Percentiles rank a stretch among this genome's conserved stretches.
These are phyloP conservation scores for Macrotus californicus DNA, from an alignment of 2,113 vertebrate species.

Conservation along the genomic window DNA sequence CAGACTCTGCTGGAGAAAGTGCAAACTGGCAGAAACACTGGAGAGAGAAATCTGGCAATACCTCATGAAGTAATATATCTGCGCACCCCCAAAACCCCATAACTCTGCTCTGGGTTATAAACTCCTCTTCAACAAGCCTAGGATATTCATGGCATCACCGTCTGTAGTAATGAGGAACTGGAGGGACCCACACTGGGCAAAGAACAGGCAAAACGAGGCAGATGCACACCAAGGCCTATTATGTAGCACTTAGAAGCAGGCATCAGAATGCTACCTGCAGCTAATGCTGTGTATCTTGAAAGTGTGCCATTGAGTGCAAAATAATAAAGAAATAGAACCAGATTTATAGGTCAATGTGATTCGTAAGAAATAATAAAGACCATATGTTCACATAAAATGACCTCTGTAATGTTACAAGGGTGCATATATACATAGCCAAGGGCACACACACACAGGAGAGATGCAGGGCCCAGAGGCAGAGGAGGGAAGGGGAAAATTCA, in stretches of 20 bases:
- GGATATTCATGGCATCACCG: neutral
- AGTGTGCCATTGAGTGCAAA: neutral
- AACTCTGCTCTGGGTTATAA: neutral
- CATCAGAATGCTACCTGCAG: neutral
- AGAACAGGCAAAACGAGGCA: neutral
- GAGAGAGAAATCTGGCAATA: neutral
- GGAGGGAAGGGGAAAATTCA: neutral
- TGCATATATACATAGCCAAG: neutral
- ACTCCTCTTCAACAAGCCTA: neutral
- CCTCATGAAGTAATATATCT: neutral
- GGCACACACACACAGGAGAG: neutral
- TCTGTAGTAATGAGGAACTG: neutral
- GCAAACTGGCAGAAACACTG: neutral
- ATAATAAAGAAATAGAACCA: neutral
- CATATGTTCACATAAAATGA: neutral
- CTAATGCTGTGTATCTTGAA: neutral
- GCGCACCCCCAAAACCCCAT: neutral
- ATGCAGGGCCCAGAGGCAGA: neutral
- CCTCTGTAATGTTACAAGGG: neutral
- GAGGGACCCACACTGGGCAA: neutral
- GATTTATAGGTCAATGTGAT: neutral
- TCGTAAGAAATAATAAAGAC: neutral
- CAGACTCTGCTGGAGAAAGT: neutral
- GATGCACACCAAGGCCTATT: too few species aligned
- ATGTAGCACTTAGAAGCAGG: neutral